These are phyloP conservation scores for Peribatodes rhomboidaria DNA, from an alignment of 2,888 invertebrate species.

Conservation along the genomic window DNA sequence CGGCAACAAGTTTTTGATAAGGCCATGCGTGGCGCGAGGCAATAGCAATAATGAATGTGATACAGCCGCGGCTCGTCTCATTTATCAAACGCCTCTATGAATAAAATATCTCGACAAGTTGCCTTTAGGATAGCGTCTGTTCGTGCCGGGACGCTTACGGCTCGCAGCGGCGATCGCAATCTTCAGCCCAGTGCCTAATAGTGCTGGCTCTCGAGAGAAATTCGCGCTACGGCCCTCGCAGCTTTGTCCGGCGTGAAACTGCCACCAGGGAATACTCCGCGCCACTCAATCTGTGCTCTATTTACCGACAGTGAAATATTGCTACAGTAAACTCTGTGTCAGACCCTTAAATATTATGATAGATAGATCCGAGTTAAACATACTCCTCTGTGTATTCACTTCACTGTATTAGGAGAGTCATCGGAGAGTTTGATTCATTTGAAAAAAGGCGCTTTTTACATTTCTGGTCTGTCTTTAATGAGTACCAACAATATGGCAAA, in stretches of 20 bases:
- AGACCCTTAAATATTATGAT: slow-evolving; percentile 49
- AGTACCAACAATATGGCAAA: background rate
- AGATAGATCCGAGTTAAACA: slow-evolving; percentile 40
- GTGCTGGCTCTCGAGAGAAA: slow-evolving; percentile 73
- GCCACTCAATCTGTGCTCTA: slow-evolving; percentile 50
- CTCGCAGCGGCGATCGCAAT: slow-evolving; percentile 74
- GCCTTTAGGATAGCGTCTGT: slow-evolving; percentile 76
- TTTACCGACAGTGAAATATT: slow-evolving; percentile 51
- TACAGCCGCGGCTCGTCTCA: slow-evolving; percentile 76
- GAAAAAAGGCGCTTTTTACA: background rate
- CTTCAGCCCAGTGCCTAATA: slow-evolving; percentile 69
- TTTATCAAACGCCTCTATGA: slow-evolving; percentile 82
- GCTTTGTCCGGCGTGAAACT: slow-evolving; percentile 65
- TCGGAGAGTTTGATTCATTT: slow-evolving; percentile 20
- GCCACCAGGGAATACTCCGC: slow-evolving; percentile 58
- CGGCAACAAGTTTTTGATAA: slow-evolving; percentile 84
- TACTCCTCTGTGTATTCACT: slow-evolving; percentile 38
- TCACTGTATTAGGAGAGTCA: slow-evolving; percentile 25
- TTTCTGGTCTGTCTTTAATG: background rate
- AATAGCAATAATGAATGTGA: slow-evolving; percentile 83
- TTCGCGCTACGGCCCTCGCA: slow-evolving; percentile 61
- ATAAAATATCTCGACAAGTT: slow-evolving; percentile 81
- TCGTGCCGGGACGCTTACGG: slow-evolving; percentile 76
- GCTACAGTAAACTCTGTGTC: slow-evolving; percentile 46
- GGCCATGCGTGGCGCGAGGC: slow-evolving; percentile 75